Evolutionary conservation across 1,140 invertebrate species (phyloP), one percentile per base, ranked within the genome.

Genomic region (Drosophila insularis): DNA sequence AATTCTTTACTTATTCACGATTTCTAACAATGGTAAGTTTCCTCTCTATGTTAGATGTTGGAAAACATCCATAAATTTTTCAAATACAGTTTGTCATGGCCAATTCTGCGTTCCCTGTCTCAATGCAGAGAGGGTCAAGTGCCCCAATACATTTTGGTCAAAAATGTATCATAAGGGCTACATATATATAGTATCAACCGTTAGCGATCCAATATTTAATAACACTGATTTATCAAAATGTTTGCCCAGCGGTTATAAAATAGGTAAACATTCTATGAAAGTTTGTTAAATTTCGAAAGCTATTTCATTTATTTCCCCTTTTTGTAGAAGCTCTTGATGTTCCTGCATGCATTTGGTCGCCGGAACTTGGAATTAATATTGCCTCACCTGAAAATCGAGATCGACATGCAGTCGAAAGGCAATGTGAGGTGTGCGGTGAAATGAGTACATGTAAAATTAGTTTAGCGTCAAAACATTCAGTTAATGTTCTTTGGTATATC

Each of bases 321-420:
- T 7, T 46, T 50, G 1, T 6, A 50, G 43, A 50, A 50, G 43
- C 17, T 3, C 11, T 50, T 6, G 43, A 50, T 1, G 43, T 21
- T 10, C 17, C 43, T 2, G 17, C n/a, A 17, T 50, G 43, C 43
- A 21, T 50, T 50, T 50, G 43, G 43, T 10, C 17, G 21, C 43
- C 2, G 19, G 17, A 50, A 50, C 43, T 50, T 50, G 43, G 43
- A 11, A 50, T 50, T 11, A 50, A 50, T 50, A 50, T 50, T 50
- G 13, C 7, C 19, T 3, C 43, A 50, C 43, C 43, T 21, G 43
- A 11, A 21, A 8, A 19, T 2, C 1, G 0, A 4, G 1, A 8
- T 8, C 17, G 2, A 21, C 11, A 0, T 11, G 10, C 0, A 0
- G 2, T 46, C 2, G 19, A 2, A 1, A 11, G 11, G 4, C 2